Conservation (phyloP, 1,140 invertebrate species). For the Macrotrachela quadricornifera region DNA sequence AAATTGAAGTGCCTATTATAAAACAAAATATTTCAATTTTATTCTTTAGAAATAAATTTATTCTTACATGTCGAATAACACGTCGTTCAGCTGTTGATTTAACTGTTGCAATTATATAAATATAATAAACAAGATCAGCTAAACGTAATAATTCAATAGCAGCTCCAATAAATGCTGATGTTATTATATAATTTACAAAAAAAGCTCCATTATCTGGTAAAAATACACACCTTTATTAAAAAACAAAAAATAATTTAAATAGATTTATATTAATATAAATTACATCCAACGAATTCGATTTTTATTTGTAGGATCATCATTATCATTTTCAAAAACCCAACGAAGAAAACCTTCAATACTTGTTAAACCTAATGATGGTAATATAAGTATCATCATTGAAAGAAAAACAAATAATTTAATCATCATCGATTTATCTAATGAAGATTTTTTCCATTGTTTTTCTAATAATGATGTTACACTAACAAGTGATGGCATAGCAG, state of each 20-base stretch:
- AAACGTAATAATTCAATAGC: slow-evolving; percentile 67
- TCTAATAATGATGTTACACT: slow-evolving; percentile 68
- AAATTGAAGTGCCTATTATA: no score
- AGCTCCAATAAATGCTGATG: slow-evolving; percentile 73
- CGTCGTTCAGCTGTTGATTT: slow-evolving; percentile 68
- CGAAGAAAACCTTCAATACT: slow-evolving; percentile 5
- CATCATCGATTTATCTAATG: slow-evolving; percentile 77
- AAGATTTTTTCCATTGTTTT: slow-evolving; percentile 65
- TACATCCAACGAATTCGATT: background rate
- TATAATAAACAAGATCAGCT: slow-evolving; percentile 52
- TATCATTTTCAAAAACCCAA: background rate
- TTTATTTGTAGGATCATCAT: slow-evolving; percentile 5
- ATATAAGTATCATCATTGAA: slow-evolving; percentile 74
- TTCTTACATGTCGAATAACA: slow-evolving; percentile 47
- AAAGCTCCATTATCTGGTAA: slow-evolving; percentile 81
- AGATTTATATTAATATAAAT: no score
- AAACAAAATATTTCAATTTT: no score
- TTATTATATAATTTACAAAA: slow-evolving; percentile 90
- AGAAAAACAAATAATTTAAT: slow-evolving; percentile 72
- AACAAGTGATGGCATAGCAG: slow-evolving; percentile 69
- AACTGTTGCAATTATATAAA: slow-evolving; percentile 39
- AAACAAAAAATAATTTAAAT: no score
- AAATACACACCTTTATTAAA: slow-evolving; percentile 52
- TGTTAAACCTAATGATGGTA: slow-evolving; percentile 71
- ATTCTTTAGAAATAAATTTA: background rate